Evolutionary conservation across 2,797 vertebrate genomes (phyloP).

Genomic region (Neostethus bicornis): DNA sequence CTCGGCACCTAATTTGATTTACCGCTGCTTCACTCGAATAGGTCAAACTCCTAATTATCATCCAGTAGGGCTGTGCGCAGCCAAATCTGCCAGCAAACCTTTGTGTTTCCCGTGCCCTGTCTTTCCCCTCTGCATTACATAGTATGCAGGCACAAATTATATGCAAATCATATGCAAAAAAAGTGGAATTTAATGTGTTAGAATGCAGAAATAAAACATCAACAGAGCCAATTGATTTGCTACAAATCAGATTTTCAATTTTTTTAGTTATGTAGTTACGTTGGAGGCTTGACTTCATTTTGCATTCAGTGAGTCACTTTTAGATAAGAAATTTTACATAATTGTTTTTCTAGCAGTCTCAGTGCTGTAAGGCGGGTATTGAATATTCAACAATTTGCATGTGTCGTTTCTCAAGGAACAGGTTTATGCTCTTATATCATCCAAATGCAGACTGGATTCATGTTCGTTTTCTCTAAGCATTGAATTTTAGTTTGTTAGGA

Average conservation of each 20-base stretch:
- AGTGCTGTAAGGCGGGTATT: conserved; percentile 33
- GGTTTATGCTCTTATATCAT: conserved; percentile 54
- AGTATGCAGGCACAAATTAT: not conserved
- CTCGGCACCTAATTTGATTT: no score
- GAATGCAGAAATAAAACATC: not conserved
- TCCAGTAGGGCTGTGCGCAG: conserved; percentile 4
- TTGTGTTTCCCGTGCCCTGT: not conserved
- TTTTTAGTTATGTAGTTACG: conserved; percentile 6
- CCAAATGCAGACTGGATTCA: conserved; percentile 57
- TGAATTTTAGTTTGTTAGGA: conserved; percentile 56
- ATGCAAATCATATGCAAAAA: conserved; percentile 6
- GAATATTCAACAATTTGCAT: conserved; percentile 64
- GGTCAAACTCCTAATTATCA: conserved; percentile 21
- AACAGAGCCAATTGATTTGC: conserved; percentile 3
- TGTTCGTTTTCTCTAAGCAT: conserved; percentile 54
- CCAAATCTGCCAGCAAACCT: conserved; percentile 15
- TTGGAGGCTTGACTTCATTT: conserved; percentile 5
- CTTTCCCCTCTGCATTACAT: not conserved
- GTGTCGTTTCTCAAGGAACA: conserved; percentile 59
- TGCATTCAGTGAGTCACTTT: conserved; percentile 28
- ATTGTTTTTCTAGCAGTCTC: conserved; percentile 20
- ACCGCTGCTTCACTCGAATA: conserved; percentile 13
- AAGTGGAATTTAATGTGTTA: not conserved
- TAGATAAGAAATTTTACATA: conserved; percentile 29
- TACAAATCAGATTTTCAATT: conserved; percentile 10